These are phyloP conservation scores for Miltochrista miniata DNA, from an alignment of 2,888 invertebrate genomes.

Conservation along the genomic window DNA sequence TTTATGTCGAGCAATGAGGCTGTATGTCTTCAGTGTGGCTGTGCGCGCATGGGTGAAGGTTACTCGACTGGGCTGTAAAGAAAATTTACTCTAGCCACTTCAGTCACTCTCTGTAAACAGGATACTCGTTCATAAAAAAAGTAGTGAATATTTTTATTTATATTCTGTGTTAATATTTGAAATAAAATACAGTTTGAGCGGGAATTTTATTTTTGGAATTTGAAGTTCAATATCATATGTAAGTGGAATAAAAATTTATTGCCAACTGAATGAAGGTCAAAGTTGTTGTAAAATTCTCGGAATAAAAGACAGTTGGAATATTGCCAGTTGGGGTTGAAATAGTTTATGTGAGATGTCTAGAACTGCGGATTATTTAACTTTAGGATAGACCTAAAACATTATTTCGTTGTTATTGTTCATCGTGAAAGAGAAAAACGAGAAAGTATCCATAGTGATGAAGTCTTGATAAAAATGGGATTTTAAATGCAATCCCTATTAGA, in stretches of 20 bases:
- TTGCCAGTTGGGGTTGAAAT: too few species aligned
- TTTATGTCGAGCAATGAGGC: neutral
- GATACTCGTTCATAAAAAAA: conserved; percentile 11
- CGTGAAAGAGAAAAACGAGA: too few species aligned
- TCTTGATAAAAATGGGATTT: too few species aligned
- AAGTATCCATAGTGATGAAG: too few species aligned
- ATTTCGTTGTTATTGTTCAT: too few species aligned
- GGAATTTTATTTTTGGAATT: neutral
- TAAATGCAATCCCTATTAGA: too few species aligned
- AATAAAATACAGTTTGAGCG: neutral
- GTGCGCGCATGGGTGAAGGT: conserved; percentile 39
- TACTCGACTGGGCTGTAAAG: conserved; percentile 15
- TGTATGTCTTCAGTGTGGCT: conserved; percentile 12
- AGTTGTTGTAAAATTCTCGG: conserved; percentile 7
- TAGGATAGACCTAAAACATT: too few species aligned
- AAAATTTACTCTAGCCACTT: conserved; percentile 15
- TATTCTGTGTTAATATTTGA: neutral
- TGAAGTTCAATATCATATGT: conserved; percentile 13
- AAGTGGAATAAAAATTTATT: conserved; percentile 13
- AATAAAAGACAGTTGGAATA: too few species aligned
- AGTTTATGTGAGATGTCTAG: too few species aligned
- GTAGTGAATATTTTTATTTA: too few species aligned
- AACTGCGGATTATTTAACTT: too few species aligned
- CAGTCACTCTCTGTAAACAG: conserved; percentile 11
- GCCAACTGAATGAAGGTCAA: conserved; percentile 27